Base-by-base conservation (phyloP, 2,888 invertebrate species). In the Microplitis deprimator region DNA sequence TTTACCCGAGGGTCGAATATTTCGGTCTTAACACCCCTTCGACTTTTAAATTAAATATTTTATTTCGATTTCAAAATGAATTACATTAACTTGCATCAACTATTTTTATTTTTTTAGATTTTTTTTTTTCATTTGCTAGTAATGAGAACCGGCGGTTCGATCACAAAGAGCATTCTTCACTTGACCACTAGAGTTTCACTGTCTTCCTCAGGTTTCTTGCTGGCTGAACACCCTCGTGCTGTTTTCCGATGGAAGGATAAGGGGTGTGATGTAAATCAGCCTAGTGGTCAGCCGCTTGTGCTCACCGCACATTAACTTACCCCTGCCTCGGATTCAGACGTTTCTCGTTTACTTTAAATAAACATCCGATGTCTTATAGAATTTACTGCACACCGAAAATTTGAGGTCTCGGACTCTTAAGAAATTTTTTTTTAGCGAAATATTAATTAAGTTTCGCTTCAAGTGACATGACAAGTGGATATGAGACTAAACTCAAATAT, bases 241-340 rank as follows among this genome's bases (percentile, higher is more conserved):
- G 79, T 81, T 50, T 65, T 81, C 82, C 82, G 83, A 86, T 83
- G 83, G 86, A 86, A 85, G 85, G 85, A 85, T 87, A 86, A 86
- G 85, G 85, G 85, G 85, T 87, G 85, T 83, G 86, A 88, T 89
- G 89, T 89, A 89, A 89, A 89, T 89, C 89, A 88, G 89, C 86
- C 88, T 83, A 82, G 87, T 85, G 88, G 88, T 87, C 87, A 84
- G 86, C 85, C 87, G 82, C 86, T 83, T 84, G 82, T 82, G 83
- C 83, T 80, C 81, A 84, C 89, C 88, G 86, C 87, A 87, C 89
- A 89, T 89, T 88, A 89, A 89, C 88, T 89, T 85, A 84, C 82
- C 87, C 75, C 71, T 16, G 16, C 61, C 75, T 8, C 20, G 69
- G 38, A 67, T 72, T 67, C 20, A 62, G 38, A 20, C 20, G 1